These are phyloP conservation scores for Monodelphis domestica DNA, from an alignment of 2,797 vertebrate species.

Conservation along the genomic window DNA sequence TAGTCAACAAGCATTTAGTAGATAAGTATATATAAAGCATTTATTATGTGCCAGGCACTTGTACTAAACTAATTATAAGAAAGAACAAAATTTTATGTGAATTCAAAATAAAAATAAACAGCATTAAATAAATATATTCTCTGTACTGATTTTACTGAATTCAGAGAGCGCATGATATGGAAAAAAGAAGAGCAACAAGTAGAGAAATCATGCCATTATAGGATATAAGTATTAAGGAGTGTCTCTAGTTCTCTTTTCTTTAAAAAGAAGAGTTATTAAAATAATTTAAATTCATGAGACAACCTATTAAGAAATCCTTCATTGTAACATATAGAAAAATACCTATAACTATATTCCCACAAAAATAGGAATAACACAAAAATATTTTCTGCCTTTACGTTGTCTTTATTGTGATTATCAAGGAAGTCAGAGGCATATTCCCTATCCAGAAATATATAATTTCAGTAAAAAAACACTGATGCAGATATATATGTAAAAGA, in stretches of 20 bases:
- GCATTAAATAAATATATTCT: background rate
- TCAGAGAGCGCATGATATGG: background rate
- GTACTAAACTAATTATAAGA: background rate
- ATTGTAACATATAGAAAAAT: constrained; percentile 15
- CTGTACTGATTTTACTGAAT: constrained; percentile 15
- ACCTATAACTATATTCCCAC: background rate
- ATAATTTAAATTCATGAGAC: constrained; percentile 1
- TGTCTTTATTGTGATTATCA: constrained; percentile 32
- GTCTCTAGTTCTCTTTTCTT: background rate
- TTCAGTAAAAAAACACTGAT: constrained; percentile 23
- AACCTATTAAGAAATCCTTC: background rate
- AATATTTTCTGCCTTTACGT: constrained; percentile 31
- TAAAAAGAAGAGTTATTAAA: constrained; percentile 25
- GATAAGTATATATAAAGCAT: background rate
- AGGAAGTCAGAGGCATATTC: constrained; percentile 46
- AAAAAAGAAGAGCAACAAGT: constrained; percentile 1
- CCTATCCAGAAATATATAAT: constrained; percentile 39
- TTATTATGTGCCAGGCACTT: background rate
- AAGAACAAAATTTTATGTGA: background rate
- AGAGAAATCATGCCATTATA: background rate
- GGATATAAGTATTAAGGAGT: constrained; percentile 46
- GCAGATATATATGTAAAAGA: constrained; percentile 33
- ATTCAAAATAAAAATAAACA: background rate
- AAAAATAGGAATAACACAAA: background rate
- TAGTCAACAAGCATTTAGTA: background rate